These are phyloP conservation scores for Paratilapia polleni DNA, from an alignment of 2,113 vertebrate genomes.

Conservation along the genomic window DNA sequence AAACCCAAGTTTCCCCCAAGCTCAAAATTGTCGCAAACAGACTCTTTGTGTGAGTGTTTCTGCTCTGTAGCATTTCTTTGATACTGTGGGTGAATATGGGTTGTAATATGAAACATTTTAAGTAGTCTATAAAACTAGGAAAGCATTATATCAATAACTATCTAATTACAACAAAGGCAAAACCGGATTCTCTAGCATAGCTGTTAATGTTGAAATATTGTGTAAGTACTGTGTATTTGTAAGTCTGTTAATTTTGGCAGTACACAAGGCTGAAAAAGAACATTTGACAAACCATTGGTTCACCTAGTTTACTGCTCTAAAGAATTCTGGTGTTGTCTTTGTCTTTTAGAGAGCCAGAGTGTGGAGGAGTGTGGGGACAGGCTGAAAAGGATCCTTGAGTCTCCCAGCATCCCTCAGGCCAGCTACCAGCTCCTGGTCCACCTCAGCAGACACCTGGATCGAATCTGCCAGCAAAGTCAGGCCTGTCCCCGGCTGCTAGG, in stretches of 20 bases:
- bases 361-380: slow-evolving; percentile 83
- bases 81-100: not conserved
- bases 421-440: slow-evolving; percentile 81
- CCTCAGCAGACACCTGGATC: slow-evolving; percentile 78
- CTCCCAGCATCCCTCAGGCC: slow-evolving; percentile 79
- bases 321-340: not conserved
- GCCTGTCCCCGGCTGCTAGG: slow-evolving; percentile 70
- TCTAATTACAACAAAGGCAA: not conserved
- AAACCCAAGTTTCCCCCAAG: not conserved
- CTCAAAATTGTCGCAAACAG: not conserved
- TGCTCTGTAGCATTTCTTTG: not conserved
- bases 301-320: not conserved
- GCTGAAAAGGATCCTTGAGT: slow-evolving; percentile 82
- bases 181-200: not conserved
- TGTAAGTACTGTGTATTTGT: not conserved
- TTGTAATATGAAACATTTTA: not conserved
- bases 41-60: not conserved
- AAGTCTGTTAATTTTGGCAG: too few species aligned
- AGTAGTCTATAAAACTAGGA: not conserved
- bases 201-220: not conserved
- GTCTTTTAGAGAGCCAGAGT: slow-evolving; percentile 69
- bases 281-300: not conserved
- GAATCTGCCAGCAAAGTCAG: slow-evolving; percentile 62
- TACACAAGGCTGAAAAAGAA: not conserved
- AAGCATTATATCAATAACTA: not conserved